Evolutionary conservation across 2,888 invertebrate genomes (phyloP).

Genomic region (Drosophila putrida): DNA sequence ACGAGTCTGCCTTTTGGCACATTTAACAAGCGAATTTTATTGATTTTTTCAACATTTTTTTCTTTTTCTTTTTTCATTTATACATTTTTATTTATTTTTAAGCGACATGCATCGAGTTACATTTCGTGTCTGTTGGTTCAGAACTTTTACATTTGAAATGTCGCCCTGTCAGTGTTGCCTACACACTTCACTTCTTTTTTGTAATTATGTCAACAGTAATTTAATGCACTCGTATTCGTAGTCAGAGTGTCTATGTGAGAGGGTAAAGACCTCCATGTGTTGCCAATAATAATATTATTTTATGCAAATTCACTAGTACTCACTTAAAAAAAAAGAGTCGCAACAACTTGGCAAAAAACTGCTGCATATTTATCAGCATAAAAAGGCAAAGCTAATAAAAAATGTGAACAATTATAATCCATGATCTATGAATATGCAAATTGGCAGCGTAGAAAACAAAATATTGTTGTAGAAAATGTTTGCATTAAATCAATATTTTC

Average conservation of each 20-base stretch:
- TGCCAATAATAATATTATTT: constrained; percentile 69
- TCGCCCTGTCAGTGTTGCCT: constrained; percentile 29
- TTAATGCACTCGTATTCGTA: constrained; percentile 62
- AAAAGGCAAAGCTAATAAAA: background rate
- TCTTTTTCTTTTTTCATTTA: constrained; percentile 5
- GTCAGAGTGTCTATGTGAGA: constrained; percentile 12
- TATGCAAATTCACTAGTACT: constrained; percentile 42
- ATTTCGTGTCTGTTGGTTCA: constrained; percentile 1
- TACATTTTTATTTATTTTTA: background rate
- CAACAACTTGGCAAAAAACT: constrained; percentile 31
- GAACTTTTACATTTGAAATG: constrained; percentile 22
- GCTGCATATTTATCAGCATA: background rate
- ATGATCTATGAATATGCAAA: constrained; percentile 11
- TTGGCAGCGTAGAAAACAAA: background rate
- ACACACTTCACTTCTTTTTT: constrained; percentile 47
- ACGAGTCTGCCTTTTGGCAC: constrained; percentile 10
- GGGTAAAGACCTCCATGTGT: constrained; percentile 27
- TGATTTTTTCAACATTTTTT: constrained; percentile 48
- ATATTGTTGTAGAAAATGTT: background rate
- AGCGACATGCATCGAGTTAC: constrained; percentile 33
- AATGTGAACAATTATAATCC: background rate
- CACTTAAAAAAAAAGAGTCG: constrained; percentile 28
- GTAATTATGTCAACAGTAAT: constrained; percentile 73
- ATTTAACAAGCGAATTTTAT: constrained; percentile 62
- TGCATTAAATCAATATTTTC: too few relatives aligned